Percentiles rank a stretch among this genome's conserved stretches.
Conservation (phyloP, 2,888 invertebrate genomes). For the Ditula angustiorana region DNA sequence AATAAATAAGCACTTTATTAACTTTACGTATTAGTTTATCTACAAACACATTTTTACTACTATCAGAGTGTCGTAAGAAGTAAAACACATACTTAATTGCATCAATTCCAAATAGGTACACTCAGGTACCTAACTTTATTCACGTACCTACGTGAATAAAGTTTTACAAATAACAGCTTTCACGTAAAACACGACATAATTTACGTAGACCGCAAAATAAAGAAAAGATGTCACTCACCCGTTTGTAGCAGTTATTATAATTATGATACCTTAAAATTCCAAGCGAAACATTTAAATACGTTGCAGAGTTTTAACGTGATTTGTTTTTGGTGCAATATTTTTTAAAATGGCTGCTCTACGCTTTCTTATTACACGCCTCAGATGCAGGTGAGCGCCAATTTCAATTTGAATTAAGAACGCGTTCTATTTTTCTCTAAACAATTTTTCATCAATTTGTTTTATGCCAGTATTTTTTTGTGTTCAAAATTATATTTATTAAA, state of each 20-base stretch:
- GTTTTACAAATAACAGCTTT: too few relatives aligned
- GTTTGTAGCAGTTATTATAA: not conserved
- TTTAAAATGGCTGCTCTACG: not conserved
- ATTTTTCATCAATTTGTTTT: not conserved
- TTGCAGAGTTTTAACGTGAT: not conserved
- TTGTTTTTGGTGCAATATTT: not conserved
- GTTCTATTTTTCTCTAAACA: not conserved
- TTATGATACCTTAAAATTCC: not conserved
- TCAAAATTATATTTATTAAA: not conserved
- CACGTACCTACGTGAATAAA: too few relatives aligned
- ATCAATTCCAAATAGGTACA: too few relatives aligned
- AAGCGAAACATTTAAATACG: not conserved
- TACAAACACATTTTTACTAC: too few relatives aligned
- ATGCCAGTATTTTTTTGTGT: not conserved
- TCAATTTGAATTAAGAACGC: slow-evolving; percentile 13
- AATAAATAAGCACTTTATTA: too few relatives aligned
- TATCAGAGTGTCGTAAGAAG: too few relatives aligned
- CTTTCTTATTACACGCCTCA: not conserved
- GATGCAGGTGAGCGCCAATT: not conserved
- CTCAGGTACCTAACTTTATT: too few relatives aligned
- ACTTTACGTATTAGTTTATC: too few relatives aligned
- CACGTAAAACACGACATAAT: too few relatives aligned
- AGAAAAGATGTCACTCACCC: too few relatives aligned
- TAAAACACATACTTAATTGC: too few relatives aligned
- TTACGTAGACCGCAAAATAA: too few relatives aligned